These are phyloP conservation scores for Echiichthys vipera DNA, from an alignment of 2,797 vertebrate species.

Conservation along the genomic window DNA sequence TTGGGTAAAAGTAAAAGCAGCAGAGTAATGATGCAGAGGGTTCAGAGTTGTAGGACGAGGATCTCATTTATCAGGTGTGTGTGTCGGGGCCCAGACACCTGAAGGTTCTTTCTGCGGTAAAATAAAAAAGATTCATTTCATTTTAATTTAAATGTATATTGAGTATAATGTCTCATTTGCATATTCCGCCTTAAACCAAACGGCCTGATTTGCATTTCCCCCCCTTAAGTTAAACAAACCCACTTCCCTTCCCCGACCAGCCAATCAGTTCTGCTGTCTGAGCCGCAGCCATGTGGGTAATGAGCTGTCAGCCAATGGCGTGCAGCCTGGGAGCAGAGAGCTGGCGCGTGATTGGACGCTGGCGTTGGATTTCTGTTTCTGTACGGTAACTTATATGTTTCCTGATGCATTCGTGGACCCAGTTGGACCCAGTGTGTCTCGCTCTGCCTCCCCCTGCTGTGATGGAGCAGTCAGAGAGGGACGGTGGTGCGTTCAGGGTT, in stretches of 20 bases:
- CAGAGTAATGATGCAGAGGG: no score
- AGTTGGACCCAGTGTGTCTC: neutral
- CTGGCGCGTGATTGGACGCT: constrained; percentile 43
- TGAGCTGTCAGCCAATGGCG: constrained; percentile 70
- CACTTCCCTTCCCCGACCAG: neutral
- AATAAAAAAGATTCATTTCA: constrained; percentile 59
- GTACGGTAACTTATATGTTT: constrained; percentile 33
- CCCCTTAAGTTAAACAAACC: constrained; percentile 49
- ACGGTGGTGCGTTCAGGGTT: no score
- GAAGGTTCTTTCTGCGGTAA: constrained; percentile 45
- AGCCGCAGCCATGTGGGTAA: constrained; percentile 56
- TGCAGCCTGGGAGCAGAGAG: neutral
- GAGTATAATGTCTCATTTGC: constrained; percentile 65
- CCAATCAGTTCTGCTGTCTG: constrained; percentile 76
- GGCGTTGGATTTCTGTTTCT: constrained; percentile 40
- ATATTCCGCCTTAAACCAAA: constrained; percentile 65
- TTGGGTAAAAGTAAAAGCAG: no score
- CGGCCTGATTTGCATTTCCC: constrained; percentile 49
- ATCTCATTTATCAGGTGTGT: constrained; percentile 22
- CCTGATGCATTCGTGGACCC: neutral
- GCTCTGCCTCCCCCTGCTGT: constrained; percentile 1
- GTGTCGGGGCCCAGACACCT: constrained; percentile 10
- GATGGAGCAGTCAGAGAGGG: constrained; percentile 4
- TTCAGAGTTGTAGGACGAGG: no score
- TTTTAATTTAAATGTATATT: constrained; percentile 68